Percentiles rank a stretch among this genome's conserved stretches.
phyloP scores from a whole-genome alignment of 2,113 vertebrate species.

The Proteles cristata region DNA sequence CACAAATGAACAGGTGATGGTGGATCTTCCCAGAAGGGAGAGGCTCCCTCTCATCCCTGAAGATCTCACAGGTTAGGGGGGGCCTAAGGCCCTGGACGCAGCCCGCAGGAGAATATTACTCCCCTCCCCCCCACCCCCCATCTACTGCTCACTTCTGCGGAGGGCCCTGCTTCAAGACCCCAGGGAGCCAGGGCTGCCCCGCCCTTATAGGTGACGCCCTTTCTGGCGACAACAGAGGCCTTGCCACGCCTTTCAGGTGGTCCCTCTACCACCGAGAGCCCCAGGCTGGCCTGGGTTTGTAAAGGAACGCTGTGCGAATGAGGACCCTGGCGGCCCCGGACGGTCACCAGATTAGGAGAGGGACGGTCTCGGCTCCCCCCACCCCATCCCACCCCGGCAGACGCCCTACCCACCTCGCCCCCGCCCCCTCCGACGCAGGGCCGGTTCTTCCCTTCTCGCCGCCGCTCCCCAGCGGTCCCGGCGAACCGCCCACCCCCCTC shows the following conservation, averaged over 20 bases:
- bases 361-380: neutral
- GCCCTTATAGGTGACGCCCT: neutral
- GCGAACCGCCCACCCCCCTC: neutral
- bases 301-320: neutral
- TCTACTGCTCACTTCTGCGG: conserved; percentile 87
- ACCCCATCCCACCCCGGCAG: fast-evolving
- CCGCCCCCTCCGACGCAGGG: too few species aligned
- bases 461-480: neutral
- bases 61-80: conserved; percentile 84
- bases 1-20: conserved; percentile 89
- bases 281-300: neutral
- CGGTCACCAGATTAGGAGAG: neutral
- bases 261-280: neutral
- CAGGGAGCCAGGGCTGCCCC: fast-evolving
- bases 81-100: conserved; percentile 72
- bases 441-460: conserved; percentile 64
- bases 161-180: conserved; percentile 34
- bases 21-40: neutral
- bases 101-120: conserved; percentile 73
- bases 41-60: neutral
- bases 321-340: neutral
- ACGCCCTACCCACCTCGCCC: neutral
- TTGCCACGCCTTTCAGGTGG: neutral
- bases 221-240: neutral
- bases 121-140: conserved; percentile 78